Conservation (phyloP, 2,113 vertebrate species). For the Gobius niger region DNA sequence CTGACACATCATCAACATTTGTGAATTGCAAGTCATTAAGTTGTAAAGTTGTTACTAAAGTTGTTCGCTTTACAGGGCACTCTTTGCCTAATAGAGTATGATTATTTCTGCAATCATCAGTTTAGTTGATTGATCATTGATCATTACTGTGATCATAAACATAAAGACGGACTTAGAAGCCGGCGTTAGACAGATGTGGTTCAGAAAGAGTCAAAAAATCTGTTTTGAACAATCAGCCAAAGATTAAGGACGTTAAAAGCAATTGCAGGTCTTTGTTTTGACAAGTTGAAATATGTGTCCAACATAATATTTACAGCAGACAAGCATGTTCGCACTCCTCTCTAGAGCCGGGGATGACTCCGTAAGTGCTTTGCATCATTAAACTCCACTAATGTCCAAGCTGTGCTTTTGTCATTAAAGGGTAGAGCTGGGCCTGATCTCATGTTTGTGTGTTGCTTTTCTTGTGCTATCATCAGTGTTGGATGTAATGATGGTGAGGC, state of each 20-base stretch:
- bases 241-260: constrained; percentile 78
- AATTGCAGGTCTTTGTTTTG: constrained; percentile 75
- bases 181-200: constrained; percentile 63
- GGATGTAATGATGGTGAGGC: constrained; percentile 64
- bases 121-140: background rate
- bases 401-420: constrained; percentile 67
- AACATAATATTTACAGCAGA: constrained; percentile 78
- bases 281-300: constrained; percentile 76
- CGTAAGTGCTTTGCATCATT: constrained; percentile 75
- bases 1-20: background rate
- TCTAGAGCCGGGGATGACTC: constrained; percentile 61
- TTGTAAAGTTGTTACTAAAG: background rate
- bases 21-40: background rate
- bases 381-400: constrained; percentile 71
- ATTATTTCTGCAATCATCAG: background rate
- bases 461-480: constrained; percentile 73
- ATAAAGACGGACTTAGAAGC: constrained; percentile 10
- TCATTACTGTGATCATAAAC: constrained; percentile 1
- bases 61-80: background rate
- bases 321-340: constrained; percentile 73
- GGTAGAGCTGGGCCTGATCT: constrained; percentile 68
- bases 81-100: background rate
- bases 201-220: constrained; percentile 68
- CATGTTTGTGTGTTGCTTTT: constrained; percentile 73
- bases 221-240: constrained; percentile 70